phyloP scores from a whole-genome alignment of 2,888 invertebrate species.

The Dendrolimus houi region DNA sequence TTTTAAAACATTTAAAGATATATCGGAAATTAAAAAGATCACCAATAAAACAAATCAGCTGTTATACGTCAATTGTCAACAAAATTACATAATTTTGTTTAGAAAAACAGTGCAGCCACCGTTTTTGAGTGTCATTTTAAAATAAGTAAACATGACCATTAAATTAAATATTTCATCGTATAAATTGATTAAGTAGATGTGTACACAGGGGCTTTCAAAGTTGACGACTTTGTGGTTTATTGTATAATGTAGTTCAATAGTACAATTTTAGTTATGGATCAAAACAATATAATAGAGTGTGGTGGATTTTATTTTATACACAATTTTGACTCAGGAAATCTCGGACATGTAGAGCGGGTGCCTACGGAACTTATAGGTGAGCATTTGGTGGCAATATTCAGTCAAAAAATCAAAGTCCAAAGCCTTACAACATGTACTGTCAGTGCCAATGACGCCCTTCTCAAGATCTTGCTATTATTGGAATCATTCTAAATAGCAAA shows the following conservation, averaged over 20 bases:
- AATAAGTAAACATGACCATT: slow-evolving; percentile 58
- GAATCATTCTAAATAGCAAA: neutral
- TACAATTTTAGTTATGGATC: slow-evolving; percentile 59
- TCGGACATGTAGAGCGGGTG: slow-evolving; percentile 87
- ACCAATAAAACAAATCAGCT: slow-evolving; percentile 74
- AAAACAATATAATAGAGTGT: slow-evolving; percentile 74
- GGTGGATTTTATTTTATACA: slow-evolving; percentile 89
- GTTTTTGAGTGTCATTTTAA: slow-evolving; percentile 61
- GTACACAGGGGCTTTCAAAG: slow-evolving; percentile 36
- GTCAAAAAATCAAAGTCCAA: slow-evolving; percentile 22
- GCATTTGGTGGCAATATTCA: slow-evolving; percentile 15
- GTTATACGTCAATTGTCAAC: slow-evolving; percentile 78
- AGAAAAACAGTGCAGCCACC: slow-evolving; percentile 71
- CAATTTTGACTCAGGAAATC: slow-evolving; percentile 94
- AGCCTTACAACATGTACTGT: slow-evolving; percentile 8
- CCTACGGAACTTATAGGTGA: slow-evolving; percentile 75
- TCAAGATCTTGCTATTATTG: slow-evolving; percentile 21
- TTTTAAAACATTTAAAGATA: slow-evolving; percentile 17
- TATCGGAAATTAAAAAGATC: slow-evolving; percentile 50
- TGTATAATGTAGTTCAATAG: slow-evolving; percentile 63
- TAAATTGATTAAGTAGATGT: slow-evolving; percentile 57
- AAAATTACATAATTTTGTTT: slow-evolving; percentile 78
- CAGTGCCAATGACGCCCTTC: slow-evolving; percentile 30
- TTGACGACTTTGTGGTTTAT: slow-evolving; percentile 44
- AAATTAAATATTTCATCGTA: slow-evolving; percentile 45